Evolutionary conservation across 2,113 vertebrate genomes (phyloP), one percentile per base, ranked within the genome.

Genomic region (Paralichthys olivaceus): DNA sequence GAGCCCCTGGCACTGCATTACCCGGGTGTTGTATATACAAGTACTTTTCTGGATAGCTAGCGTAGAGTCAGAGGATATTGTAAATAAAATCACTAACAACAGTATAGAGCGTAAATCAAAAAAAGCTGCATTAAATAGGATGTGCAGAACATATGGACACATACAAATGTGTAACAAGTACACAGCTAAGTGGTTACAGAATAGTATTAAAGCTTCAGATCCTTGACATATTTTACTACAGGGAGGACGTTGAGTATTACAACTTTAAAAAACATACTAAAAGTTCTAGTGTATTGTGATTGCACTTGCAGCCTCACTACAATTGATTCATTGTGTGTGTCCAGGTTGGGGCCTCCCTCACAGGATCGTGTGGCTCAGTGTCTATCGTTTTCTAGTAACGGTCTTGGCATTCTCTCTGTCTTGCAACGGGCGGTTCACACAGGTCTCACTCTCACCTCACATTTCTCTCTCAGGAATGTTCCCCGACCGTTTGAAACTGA

Each of bases 321-420:
- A 92, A 90, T 74, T 57, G 75, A 47, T 29, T 71, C 87, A 82
- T 90, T 92, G 89, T 92, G 29, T 20, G 77, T 84, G 82, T 77
- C 79, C 88, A 82, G 80, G 84, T 87, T 74, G 72, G 58, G 59
- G 66, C 79, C 74, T 75, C 79, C 80, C 80, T 80, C 80, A 51
- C 75, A 85, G 84, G 79, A 84, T 90, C 89, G 89, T 90, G 87
- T 87, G 89, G 77, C 73, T 77, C 62, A 13, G 53, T 28, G 40
- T 83, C 87, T 81, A 68, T 75, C 79, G 25, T 75, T 87, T 87
- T 81, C 72, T 85, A 40, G 69, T 64, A 83, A 81, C 55, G 3
- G 72, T 72, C 63, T 78, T 63, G 25, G 59, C 64, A 69, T 64
- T 77, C 60, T 73, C 63, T 67, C 51, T 69, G 47, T 45, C 57